These are phyloP conservation scores for Emmelina monodactyla DNA, from an alignment of 2,888 invertebrate species.

Conservation along the genomic window DNA sequence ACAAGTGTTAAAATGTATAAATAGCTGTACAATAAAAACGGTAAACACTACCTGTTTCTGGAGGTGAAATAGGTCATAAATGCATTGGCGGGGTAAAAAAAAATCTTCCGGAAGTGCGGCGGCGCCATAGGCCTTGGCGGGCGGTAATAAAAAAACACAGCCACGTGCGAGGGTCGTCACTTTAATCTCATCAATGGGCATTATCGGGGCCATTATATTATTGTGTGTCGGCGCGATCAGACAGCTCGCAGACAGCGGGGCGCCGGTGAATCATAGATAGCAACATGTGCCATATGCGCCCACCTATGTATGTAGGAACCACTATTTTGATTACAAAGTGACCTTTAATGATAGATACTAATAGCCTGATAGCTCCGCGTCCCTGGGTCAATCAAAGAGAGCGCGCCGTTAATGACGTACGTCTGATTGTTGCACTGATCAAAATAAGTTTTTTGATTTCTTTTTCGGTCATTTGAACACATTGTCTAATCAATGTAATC, in stretches of 20 bases:
- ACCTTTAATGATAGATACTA: conserved; percentile 61
- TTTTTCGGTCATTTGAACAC: too few relatives aligned
- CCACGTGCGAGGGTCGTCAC: conserved; percentile 34
- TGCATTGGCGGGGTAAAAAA: background rate
- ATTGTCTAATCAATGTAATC: too few relatives aligned
- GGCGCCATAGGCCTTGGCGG: background rate
- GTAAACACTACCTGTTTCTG: background rate
- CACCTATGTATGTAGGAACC: conserved; percentile 41
- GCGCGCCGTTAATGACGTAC: too few relatives aligned
- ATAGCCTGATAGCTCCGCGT: too few relatives aligned
- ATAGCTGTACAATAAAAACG: background rate
- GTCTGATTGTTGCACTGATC: too few relatives aligned
- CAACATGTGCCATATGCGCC: conserved; percentile 44
- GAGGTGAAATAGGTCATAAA: background rate
- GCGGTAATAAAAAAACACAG: conserved; percentile 23
- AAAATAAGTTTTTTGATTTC: too few relatives aligned
- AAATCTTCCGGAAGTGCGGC: background rate
- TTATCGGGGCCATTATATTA: conserved; percentile 41
- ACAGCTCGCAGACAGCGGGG: conserved; percentile 53
- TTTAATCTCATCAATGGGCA: conserved; percentile 49
- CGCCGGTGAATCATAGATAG: conserved; percentile 63
- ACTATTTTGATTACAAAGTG: conserved; percentile 43
- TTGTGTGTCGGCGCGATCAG: conserved; percentile 50
- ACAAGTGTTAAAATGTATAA: too few relatives aligned
- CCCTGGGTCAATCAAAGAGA: too few relatives aligned